A percentile compares a stretch with the other conserved stretches of the same genome.
Evolutionary conservation across 1,140 invertebrate genomes (phyloP).

Genomic region (Penaeus indicus): DNA sequence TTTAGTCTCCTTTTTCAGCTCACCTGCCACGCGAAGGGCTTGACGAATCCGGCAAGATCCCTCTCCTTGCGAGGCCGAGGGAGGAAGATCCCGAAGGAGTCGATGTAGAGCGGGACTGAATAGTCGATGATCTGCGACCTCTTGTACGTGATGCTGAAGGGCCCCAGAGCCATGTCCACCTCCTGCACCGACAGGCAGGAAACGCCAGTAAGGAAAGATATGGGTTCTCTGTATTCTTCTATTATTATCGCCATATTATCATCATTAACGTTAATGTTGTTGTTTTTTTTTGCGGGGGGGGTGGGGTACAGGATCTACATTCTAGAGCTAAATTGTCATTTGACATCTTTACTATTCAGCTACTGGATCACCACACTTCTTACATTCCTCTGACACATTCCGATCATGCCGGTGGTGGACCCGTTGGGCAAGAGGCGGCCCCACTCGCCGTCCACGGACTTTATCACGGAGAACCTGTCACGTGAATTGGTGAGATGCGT

Average conservation of each 20-base stretch:
- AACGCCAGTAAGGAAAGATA: too few relatives aligned
- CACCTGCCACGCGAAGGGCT: constrained; percentile 45
- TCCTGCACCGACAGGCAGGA: constrained; percentile 10
- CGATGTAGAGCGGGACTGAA: constrained; percentile 27
- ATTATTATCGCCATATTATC: too few relatives aligned
- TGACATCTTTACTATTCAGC: too few relatives aligned
- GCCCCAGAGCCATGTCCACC: constrained; percentile 49
- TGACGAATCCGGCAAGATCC: constrained; percentile 33
- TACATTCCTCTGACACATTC: constrained; percentile 46
- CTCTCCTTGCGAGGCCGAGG: constrained; percentile 34
- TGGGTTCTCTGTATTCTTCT: too few relatives aligned
- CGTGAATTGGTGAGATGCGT: too few relatives aligned
- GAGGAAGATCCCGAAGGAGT: constrained; percentile 42
- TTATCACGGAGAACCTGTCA: constrained; percentile 30
- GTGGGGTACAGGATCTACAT: too few relatives aligned
- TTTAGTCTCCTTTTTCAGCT: background rate
- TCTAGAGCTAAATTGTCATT: too few relatives aligned
- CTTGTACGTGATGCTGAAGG: constrained; percentile 40
- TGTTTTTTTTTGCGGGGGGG: too few relatives aligned
- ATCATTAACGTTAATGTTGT: too few relatives aligned
- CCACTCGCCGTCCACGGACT: constrained; percentile 37
- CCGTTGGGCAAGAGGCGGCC: constrained; percentile 46
- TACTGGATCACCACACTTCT: too few relatives aligned
- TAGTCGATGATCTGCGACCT: constrained; percentile 35
- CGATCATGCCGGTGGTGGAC: constrained; percentile 46